phyloP scores from a whole-genome alignment of 2,888 invertebrate species.

The Amblyteles armatorius region DNA sequence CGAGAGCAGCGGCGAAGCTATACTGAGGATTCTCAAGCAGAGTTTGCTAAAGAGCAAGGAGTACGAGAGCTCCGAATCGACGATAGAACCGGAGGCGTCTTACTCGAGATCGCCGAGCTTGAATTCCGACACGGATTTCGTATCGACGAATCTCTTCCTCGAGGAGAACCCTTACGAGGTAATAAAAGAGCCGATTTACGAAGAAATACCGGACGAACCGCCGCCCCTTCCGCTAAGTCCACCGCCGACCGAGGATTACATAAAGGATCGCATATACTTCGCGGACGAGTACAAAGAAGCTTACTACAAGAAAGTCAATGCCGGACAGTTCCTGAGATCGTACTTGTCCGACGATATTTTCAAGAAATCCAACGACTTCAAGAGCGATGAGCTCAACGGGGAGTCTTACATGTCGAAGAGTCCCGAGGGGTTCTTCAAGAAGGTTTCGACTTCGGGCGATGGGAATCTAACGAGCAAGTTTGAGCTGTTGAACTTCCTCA shows the following conservation, averaged over 20 bases:
- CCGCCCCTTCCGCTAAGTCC: constrained; percentile 92
- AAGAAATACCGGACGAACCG: constrained; percentile 84
- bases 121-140: constrained; percentile 80
- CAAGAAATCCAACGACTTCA: constrained; percentile 85
- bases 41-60: constrained; percentile 80
- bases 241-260: constrained; percentile 89
- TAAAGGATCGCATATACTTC: constrained; percentile 89
- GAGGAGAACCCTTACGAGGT: constrained; percentile 84
- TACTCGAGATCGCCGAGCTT: constrained; percentile 78
- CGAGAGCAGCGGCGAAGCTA: constrained; percentile 82
- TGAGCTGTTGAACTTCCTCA: constrained; percentile 95
- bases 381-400: constrained; percentile 70
- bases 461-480: constrained; percentile 89
- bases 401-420: constrained; percentile 76
- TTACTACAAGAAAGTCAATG: constrained; percentile 77
- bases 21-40: constrained; percentile 82
- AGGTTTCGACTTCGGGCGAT: constrained; percentile 88
- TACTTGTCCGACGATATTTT: constrained; percentile 77
- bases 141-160: constrained; percentile 78
- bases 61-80: constrained; percentile 79
- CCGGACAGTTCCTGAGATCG: constrained; percentile 77
- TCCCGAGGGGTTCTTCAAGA: constrained; percentile 79
- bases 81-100: constrained; percentile 73
- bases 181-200: constrained; percentile 85
- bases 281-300: constrained; percentile 77